Percentiles rank a stretch among this genome's conserved stretches.
These are phyloP conservation scores for Desmophyllum pertusum DNA, from an alignment of 92 coral and sea anemone species.

Conservation along the genomic window DNA sequence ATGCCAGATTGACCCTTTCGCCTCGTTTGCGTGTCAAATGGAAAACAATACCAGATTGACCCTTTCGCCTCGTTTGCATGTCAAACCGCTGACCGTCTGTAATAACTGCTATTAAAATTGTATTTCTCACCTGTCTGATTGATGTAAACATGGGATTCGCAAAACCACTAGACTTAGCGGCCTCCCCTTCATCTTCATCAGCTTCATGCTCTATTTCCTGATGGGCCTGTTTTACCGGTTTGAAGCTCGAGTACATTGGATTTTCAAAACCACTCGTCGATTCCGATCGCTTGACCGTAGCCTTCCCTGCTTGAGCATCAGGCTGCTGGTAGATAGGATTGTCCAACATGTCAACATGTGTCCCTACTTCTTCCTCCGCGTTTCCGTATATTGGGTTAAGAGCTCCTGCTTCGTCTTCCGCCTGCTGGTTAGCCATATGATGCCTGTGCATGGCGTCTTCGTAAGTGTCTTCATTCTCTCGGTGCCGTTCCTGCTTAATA, in stretches of 20 bases:
- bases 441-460: constrained; percentile 81
- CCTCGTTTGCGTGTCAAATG: too few relatives aligned
- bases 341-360: constrained; percentile 35
- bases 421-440: constrained; percentile 60
- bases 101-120: too few relatives aligned
- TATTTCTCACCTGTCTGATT: constrained; percentile 16
- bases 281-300: constrained; percentile 10
- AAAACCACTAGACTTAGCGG: constrained; percentile 12
- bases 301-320: background rate
- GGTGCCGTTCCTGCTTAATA: background rate
- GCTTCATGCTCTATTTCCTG: background rate
- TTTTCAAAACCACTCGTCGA: constrained; percentile 53
- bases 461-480: constrained; percentile 57
- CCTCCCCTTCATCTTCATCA: constrained; percentile 27
- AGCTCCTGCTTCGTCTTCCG: constrained; percentile 44
- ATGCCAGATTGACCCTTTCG: too few relatives aligned
- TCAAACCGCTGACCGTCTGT: too few relatives aligned
- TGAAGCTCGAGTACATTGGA: constrained; percentile 58
- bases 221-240: background rate
- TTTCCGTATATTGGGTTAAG: constrained; percentile 75
- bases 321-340: constrained; percentile 64
- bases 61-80: too few relatives aligned
- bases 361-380: constrained; percentile 48
- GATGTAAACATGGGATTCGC: constrained; percentile 39
- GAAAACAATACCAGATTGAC: too few relatives aligned